Evolutionary conservation across 1,140 invertebrate genomes (phyloP), one percentile per base, ranked within the genome.

Genomic region (Bombus cullumanus): DNA sequence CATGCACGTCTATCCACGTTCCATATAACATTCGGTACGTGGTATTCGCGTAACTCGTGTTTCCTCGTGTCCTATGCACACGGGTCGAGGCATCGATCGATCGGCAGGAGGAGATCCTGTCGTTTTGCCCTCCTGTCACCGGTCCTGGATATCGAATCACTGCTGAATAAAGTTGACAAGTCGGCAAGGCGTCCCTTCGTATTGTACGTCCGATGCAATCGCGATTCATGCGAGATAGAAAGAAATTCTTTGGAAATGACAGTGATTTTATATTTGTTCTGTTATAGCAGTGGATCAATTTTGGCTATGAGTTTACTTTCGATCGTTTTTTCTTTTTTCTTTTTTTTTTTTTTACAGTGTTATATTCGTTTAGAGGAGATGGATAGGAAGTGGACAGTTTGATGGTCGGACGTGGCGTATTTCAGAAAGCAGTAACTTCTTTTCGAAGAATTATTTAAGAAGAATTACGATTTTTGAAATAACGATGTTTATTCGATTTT

Each of bases 21-120:
- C 2, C 62, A 41, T 41, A 64, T 47, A 47, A 62, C 85, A 31
- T 37, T 77, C 71, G 64, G 39, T 31, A 47, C 59, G n/a, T 15
- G 25, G 69, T 68, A 77, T 71, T 43, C 28, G 41, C 39, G 75
- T 79, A 84, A 85, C 76, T 41, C 83, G 76, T 85, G 83, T 85
- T 72, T 34, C 83, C 68, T 80, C 41, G 68, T 72, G 39, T 59
- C 31, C 53, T 25, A 22, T 81, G 71, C 59, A 86, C 72, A 72
- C 74, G 37, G 2, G 12, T 2, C 22, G 31, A 43, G 57, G 53
- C 71, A 87, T 85, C 86, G 83, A 85, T 79, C 75, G 57, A 85
- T 79, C 69, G 57, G 22, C 57, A 41, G 37, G 53, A 83, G 85
- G 53, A 83, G 69, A 31, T 78, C 76, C 72, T 69, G 62, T 47